These are phyloP conservation scores for Tragelaphus imberbis DNA, from an alignment of 2,113 vertebrate genomes.

Conservation along the genomic window DNA sequence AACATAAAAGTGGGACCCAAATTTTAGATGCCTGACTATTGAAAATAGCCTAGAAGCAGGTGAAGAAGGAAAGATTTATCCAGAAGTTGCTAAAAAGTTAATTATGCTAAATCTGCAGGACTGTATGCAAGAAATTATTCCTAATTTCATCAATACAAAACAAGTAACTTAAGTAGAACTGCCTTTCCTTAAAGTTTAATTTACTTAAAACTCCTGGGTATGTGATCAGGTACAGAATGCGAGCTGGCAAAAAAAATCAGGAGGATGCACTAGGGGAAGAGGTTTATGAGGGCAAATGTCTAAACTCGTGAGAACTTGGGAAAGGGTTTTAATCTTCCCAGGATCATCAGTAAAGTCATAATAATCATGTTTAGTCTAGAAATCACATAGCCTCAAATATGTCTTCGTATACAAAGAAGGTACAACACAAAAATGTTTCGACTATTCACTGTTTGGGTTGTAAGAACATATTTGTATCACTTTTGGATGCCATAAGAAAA, in stretches of 20 bases:
- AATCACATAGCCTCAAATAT: neutral
- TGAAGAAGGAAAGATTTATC: neutral
- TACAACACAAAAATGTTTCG: neutral
- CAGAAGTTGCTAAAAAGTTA: neutral
- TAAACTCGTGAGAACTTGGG: neutral
- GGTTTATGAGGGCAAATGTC: too few relatives aligned
- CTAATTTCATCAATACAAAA: neutral
- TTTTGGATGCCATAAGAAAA: neutral
- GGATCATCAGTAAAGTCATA: neutral
- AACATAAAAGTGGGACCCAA: neutral
- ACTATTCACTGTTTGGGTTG: neutral
- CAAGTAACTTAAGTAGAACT: neutral
- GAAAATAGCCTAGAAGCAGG: neutral
- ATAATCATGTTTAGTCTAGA: neutral
- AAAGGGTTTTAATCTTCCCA: neutral
- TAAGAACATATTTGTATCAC: neutral
- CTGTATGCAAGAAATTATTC: neutral
- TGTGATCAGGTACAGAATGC: neutral
- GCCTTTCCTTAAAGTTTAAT: neutral
- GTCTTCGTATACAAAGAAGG: neutral
- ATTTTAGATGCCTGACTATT: neutral
- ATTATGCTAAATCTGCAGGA: neutral
- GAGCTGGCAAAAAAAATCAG: neutral
- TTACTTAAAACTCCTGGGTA: neutral
- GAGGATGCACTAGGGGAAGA: accelerated